Evolutionary conservation across 2,888 invertebrate genomes (phyloP).

Genomic region (Cartodere bifasciata): DNA sequence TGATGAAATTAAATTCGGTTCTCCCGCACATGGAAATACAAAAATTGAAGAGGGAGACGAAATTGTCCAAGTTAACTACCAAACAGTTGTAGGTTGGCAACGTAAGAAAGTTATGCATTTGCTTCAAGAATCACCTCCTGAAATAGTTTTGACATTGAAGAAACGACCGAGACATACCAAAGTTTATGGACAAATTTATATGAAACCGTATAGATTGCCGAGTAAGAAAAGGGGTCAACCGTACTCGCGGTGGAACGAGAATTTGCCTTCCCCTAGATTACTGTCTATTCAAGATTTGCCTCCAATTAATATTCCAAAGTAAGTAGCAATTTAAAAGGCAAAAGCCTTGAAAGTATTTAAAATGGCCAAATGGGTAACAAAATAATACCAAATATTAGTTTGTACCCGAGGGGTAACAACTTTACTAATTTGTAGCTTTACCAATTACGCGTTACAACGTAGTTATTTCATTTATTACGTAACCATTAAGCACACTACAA

Average conservation of each 20-base stretch:
- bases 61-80: constrained; percentile 75
- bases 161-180: constrained; percentile 72
- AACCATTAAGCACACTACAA: too few relatives aligned
- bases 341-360: too few relatives aligned
- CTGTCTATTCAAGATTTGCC: constrained; percentile 46
- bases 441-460: too few relatives aligned
- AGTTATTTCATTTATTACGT: too few relatives aligned
- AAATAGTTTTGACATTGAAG: constrained; percentile 68
- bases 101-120: constrained; percentile 61
- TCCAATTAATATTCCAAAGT: constrained; percentile 45
- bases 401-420: too few relatives aligned
- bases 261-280: constrained; percentile 53
- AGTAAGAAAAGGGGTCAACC: constrained; percentile 55
- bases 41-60: constrained; percentile 94
- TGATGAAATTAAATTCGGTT: constrained; percentile 79
- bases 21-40: constrained; percentile 83
- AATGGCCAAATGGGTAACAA: too few relatives aligned
- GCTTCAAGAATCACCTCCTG: constrained; percentile 65
- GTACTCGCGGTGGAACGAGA: constrained; percentile 54
- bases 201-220: constrained; percentile 58
- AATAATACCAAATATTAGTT: too few relatives aligned
- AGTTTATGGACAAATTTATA: constrained; percentile 62
- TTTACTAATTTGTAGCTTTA: too few relatives aligned
- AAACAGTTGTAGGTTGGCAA: constrained; percentile 71
- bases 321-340: too few relatives aligned